A percentile compares a stretch with the other conserved stretches of the same genome.
Evolutionary conservation across 2,888 invertebrate species (phyloP).

Genomic region (Acanthococcus lagerstroemiae): DNA sequence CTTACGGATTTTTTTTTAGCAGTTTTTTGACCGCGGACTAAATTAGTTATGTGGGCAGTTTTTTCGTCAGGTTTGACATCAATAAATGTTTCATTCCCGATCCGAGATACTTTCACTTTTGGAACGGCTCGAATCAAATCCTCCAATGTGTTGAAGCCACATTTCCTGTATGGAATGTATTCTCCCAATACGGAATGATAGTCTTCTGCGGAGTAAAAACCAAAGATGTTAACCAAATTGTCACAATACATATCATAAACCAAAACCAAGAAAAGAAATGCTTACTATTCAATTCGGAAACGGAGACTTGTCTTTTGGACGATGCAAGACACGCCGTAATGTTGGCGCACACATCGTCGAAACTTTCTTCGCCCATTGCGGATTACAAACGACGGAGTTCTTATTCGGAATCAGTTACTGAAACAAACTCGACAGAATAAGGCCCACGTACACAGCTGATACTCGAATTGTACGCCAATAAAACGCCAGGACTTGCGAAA

Average conservation of each 20-base stretch:
- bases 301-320: background rate
- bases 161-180: background rate
- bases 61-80: constrained; percentile 12
- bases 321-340: constrained; percentile 5
- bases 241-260: too few species aligned
- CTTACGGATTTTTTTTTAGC: constrained; percentile 11
- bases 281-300: constrained; percentile 8
- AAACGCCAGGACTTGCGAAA: too few species aligned
- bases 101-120: background rate
- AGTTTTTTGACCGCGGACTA: constrained; percentile 4
- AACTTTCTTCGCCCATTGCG: background rate
- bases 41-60: constrained; percentile 9
- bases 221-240: background rate
- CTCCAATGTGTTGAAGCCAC: background rate
- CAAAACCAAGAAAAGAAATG: too few species aligned
- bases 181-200: background rate
- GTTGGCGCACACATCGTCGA: constrained; percentile 4
- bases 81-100: background rate
- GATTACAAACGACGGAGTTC: too few species aligned
- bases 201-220: background rate
- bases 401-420: too few species aligned
- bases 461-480: too few species aligned
- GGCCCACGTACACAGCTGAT: too few species aligned
- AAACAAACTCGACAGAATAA: too few species aligned
- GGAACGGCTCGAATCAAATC: background rate